Evolutionary conservation across 2,113 vertebrate species (phyloP).

Genomic region (Epinephelus fuscoguttatus): DNA sequence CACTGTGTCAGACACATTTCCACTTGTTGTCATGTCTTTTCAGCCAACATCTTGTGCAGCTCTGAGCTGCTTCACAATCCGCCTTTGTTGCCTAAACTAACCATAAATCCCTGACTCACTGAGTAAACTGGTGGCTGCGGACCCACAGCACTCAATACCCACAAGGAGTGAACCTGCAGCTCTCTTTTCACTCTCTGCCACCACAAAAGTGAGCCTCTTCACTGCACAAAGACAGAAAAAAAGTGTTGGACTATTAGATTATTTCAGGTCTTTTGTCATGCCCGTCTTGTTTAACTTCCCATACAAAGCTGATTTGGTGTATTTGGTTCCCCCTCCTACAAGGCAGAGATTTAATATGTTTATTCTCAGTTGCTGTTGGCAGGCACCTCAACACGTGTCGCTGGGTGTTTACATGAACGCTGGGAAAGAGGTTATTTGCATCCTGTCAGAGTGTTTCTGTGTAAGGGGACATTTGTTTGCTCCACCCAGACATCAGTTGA

Average conservation of each 20-base stretch:
- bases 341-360: constrained; percentile 51
- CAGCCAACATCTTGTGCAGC: background rate
- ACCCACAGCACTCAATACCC: background rate
- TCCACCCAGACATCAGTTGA: background rate
- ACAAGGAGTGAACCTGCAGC: background rate
- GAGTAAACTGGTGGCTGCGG: background rate
- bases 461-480: constrained; percentile 21
- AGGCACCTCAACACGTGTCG: background rate
- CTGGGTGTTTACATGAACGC: constrained; percentile 19
- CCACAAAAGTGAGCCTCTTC: background rate
- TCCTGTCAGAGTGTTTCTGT: constrained; percentile 17
- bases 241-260: background rate
- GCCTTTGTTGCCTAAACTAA: background rate
- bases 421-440: constrained; percentile 34
- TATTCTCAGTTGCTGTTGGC: constrained; percentile 40
- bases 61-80: constrained; percentile 1
- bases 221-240: background rate
- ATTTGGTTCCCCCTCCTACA: constrained; percentile 9
- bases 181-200: constrained; percentile 1
- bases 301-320: constrained; percentile 11
- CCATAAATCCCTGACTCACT: constrained; percentile 9
- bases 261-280: constrained; percentile 6
- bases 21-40: background rate
- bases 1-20: background rate
- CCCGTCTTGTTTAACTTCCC: constrained; percentile 26